Evolutionary conservation across 1,140 invertebrate species (phyloP), one percentile per base, ranked within the genome.

Genomic region (Calycopis cecrops): DNA sequence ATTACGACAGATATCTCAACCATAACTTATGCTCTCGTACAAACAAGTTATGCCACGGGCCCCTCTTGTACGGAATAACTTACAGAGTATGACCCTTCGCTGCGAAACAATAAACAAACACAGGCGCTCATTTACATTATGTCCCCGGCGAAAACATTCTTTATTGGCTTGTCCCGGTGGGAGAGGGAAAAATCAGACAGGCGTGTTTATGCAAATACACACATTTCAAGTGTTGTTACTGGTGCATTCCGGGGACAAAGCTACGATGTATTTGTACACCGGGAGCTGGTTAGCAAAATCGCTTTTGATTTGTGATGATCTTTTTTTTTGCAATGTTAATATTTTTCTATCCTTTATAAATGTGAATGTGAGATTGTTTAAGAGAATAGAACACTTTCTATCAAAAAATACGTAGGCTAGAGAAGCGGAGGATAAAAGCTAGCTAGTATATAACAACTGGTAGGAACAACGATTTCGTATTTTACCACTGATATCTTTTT

Each of bases 141-240:
- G 21, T 42, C 52, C 7, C 14, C 33, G 21, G 11, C 12, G 33
- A 1, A 16, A 16, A 16, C 28, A 47, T 48, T 14, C 48, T 60
- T 52, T 42, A 60, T 55, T 44, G 14, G 17, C 18, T 8, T 54
- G 18, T 47, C 40, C 34, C 37, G 12, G 18, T 48, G 14, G 21
- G 21, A 33, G 49, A 59, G 56, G 50, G 40, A 56, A 63, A 59
- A 58, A 47, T 42, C 40, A 51, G 49, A 60, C 47, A 44, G 56
- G 51, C 53, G 42, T 63, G 62, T 57, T 57, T 60, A 63, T 63
- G 62, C 58, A 60, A 57, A 63, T 63, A 57, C 28, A 48, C 50
- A 60, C 62, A 60, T 57, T 63, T 63, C 55, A 63, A 57, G 52
- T 55, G 50, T 59, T 55, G 21, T 28, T 28, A 28, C 21, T 28